Evolutionary conservation across 2,113 vertebrate species (phyloP), one percentile per base, ranked within the genome.

Genomic region (Campylomormyrus numenius): DNA sequence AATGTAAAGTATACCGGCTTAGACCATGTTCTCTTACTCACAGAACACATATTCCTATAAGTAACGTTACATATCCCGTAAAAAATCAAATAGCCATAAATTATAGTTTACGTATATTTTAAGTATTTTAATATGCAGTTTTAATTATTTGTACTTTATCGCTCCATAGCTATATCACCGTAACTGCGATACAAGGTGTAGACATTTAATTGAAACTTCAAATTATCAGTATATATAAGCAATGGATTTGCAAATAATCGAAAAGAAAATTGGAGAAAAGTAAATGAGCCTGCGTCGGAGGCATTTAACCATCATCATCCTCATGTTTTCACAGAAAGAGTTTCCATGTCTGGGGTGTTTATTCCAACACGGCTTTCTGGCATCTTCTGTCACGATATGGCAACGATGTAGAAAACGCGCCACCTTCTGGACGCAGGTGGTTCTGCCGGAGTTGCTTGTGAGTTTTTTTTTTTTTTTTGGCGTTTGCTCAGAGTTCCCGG

Each of bases 361-460:
- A 80, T 80, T 85, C 39, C 42, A 85, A 24, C 15, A 6, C 45
- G 15, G 19, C 35, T 77, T 80, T 35, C 35, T 46, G 45, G 83
- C 21, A 39, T 45, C 5, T 46, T n/a, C 15, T 21, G 35, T 85
- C 83, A 15, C 83, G 42, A 10, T 46, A 42, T 9, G 8, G 19
- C 35, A 87, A 52, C 19, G 49, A 88, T 87, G 84, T 88, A 92
- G 91, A 90, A 90, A 91, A 93, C 66, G 91, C 93, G 94, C 94
- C 94, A 93, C 88, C 95, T 95, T 90, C 92, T 95, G 95, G 95
- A 91, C n/a, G 90, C 85, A 80, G 77, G 49, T 88, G 53, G 48
- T 89, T 53, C 17, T 84, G 77, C 31, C 56, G 35, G 50, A 89
- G 46, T 35, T 53, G 3, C 49, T 19, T 27, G 46, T 24, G 5